A percentile compares a stretch with the other conserved stretches of the same genome.
phyloP scores from a whole-genome alignment of 2,797 vertebrate genomes.

The Danio tinwini region DNA sequence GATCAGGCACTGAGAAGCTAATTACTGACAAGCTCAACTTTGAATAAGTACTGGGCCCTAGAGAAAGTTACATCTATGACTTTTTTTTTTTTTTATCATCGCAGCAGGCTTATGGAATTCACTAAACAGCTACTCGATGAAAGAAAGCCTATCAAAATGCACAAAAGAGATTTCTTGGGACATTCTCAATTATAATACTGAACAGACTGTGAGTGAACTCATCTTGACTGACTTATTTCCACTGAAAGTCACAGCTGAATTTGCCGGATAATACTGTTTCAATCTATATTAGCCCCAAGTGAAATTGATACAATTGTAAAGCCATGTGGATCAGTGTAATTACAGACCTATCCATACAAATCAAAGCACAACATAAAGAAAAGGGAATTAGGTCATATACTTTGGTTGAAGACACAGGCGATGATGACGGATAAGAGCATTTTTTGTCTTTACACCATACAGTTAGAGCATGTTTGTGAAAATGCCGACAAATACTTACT shows the following conservation, averaged over 20 bases:
- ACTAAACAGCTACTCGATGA: not conserved
- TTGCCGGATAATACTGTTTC: not conserved
- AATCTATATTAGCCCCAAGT: not conserved
- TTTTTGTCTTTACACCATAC: not conserved
- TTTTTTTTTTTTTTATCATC: too few relatives aligned
- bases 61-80: too few relatives aligned
- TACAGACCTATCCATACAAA: not conserved
- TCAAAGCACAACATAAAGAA: not conserved
- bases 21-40: too few relatives aligned
- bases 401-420: not conserved
- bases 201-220: not conserved
- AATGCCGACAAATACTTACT: conserved; percentile 30
- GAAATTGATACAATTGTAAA: not conserved
- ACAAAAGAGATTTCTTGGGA: not conserved
- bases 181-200: not conserved
- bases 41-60: too few relatives aligned
- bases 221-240: not conserved
- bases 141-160: not conserved
- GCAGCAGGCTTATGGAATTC: too few relatives aligned
- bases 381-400: not conserved
- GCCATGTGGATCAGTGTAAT: not conserved
- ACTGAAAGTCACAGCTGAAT: not conserved
- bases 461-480: conserved; percentile 35
- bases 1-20: not conserved
- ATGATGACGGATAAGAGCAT: not conserved